Evolutionary conservation across 2,888 invertebrate species (phyloP).

Genomic region (Nephrotoma appendiculata): DNA sequence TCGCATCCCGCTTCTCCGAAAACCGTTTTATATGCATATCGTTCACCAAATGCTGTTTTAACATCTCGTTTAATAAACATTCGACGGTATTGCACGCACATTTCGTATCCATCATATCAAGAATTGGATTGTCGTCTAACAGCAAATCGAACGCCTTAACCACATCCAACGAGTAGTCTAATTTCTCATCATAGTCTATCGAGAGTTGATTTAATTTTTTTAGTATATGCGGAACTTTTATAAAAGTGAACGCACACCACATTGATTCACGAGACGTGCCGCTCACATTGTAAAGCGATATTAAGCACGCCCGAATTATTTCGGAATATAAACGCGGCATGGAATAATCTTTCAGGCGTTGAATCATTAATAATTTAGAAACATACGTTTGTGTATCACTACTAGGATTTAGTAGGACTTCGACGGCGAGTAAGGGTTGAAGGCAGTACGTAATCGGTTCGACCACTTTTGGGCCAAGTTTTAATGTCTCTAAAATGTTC

Average conservation of each 20-base stretch:
- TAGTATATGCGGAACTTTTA: conserved; percentile 76
- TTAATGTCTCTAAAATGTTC: conserved; percentile 23
- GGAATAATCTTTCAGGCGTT: conserved; percentile 70
- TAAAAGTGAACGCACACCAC: conserved; percentile 88
- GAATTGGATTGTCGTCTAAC: conserved; percentile 66
- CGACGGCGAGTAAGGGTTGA: conserved; percentile 70
- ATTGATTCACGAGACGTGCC: conserved; percentile 74
- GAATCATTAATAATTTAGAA: conserved; percentile 68
- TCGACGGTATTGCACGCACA: conserved; percentile 80
- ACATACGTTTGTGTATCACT: conserved; percentile 68
- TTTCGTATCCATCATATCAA: conserved; percentile 81
- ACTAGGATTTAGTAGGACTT: conserved; percentile 72
- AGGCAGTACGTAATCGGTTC: conserved; percentile 57
- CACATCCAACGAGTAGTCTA: conserved; percentile 59
- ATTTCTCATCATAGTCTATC: conserved; percentile 37
- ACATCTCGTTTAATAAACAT: conserved; percentile 66
- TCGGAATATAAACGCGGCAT: conserved; percentile 74
- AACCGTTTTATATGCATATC: conserved; percentile 64
- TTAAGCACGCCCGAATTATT: conserved; percentile 74
- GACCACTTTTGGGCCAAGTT: conserved; percentile 40
- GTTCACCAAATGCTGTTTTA: conserved; percentile 61
- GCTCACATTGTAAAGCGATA: conserved; percentile 76
- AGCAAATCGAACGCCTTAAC: conserved; percentile 72
- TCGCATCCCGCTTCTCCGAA: conserved; percentile 45
- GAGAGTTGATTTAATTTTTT: conserved; percentile 48